Evolutionary conservation across 2,888 invertebrate genomes (phyloP), one percentile per base, ranked within the genome.

Genomic region (Epinotia nisella): DNA sequence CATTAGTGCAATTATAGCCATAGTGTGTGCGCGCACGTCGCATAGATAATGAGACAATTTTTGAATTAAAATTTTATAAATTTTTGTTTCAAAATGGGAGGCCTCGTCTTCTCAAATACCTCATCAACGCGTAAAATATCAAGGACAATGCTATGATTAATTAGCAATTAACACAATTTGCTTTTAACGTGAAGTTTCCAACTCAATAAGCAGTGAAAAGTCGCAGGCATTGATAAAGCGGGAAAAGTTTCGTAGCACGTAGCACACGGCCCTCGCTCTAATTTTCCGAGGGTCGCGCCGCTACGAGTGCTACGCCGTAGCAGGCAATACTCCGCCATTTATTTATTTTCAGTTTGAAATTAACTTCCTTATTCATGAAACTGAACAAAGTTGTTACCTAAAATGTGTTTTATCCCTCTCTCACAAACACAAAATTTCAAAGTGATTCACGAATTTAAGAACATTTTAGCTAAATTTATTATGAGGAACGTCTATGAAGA

Each of bases 241-340:
- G 53, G 17, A 56, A 72, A 68, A 72, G 60, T 62, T 68, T 35
- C 65, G 55, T 72, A 66, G 66, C 67, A 55, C 65, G 61, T 72
- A 66, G 66, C 66, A 53, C 53, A 19, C 11, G 35, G 39, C 61
- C 17, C 45, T 35, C 61, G 21, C 45, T 35, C 11, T 19, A 56
- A 19, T 68, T 72, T 62, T 68, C 71, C 67, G n/a, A 61, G 61
- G 55, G 61, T 35, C 70, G 56, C 59, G 29, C 13, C 17, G 51
- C 71, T 71, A 66, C 66, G 71, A 60, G 39, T 53, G 66, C 71
- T 71, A 71, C 71, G 71, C 24, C 71, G 65, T 66, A 71, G 71
- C 56, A 24, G 17, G 49, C 49, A 51, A 59, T 29, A 29, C 58
- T 13, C 17, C 17, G 21, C 5, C 21, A 58, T 45, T 41, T 41